A percentile compares a stretch with the other conserved stretches of the same genome.
These are phyloP conservation scores for Camponotus fellah DNA, from an alignment of 2,888 invertebrate species.

Conservation along the genomic window DNA sequence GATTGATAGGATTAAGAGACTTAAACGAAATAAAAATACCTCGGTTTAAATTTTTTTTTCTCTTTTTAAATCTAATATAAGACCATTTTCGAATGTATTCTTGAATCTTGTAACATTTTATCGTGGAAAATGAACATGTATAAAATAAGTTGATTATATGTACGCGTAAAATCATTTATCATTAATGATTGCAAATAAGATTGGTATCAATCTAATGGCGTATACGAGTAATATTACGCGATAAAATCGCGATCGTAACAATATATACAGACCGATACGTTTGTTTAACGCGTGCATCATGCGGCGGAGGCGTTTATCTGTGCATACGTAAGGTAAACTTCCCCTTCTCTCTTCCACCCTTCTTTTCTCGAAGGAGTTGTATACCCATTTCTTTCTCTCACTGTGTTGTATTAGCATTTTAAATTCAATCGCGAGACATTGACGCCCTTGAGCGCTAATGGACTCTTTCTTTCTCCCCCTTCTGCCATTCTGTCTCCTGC, in stretches of 20 bases:
- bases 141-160: background rate
- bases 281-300: conserved; percentile 36
- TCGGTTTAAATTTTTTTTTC: background rate
- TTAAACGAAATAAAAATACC: background rate
- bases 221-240: conserved; percentile 29
- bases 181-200: conserved; percentile 36
- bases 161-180: conserved; percentile 2
- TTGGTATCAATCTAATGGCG: conserved; percentile 32
- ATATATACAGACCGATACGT: conserved; percentile 31
- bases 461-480: conserved; percentile 54
- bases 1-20: background rate
- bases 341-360: background rate
- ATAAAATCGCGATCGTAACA: conserved; percentile 44
- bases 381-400: conserved; percentile 3
- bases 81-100: background rate
- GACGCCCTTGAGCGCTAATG: conserved; percentile 75
- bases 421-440: conserved; percentile 73
- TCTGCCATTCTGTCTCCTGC: background rate
- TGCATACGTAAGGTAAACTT: conserved; percentile 23
- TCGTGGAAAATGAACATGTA: background rate
- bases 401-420: conserved; percentile 71
- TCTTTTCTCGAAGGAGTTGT: conserved; percentile 36
- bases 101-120: background rate
- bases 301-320: conserved; percentile 30
- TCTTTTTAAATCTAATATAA: background rate